These are phyloP conservation scores for Conopomorpha cramerella DNA, from an alignment of 1,140 invertebrate species.

Conservation along the genomic window DNA sequence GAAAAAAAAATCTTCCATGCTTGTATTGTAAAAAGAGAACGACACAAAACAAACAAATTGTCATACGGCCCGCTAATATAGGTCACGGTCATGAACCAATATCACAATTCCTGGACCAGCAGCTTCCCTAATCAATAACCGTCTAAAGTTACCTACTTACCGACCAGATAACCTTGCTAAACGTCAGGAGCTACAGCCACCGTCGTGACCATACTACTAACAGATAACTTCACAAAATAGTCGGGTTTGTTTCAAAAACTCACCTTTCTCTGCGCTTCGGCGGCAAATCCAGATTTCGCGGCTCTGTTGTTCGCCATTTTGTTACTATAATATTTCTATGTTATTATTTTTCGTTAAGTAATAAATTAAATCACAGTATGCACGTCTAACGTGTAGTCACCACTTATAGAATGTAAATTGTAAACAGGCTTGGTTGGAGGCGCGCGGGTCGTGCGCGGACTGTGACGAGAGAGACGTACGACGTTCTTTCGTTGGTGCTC, in stretches of 20 bases:
- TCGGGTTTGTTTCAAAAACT: conserved; percentile 23
- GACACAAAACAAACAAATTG: too few relatives aligned
- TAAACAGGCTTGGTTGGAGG: conserved; percentile 27
- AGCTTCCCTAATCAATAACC: conserved; percentile 51
- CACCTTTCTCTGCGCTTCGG: conserved; percentile 91
- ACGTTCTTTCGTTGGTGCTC: too few relatives aligned
- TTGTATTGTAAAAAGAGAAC: too few relatives aligned
- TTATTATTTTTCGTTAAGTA: conserved; percentile 36
- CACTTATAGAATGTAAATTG: conserved; percentile 38
- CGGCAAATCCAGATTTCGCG: conserved; percentile 91
- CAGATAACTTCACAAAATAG: conserved; percentile 6
- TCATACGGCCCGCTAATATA: too few relatives aligned
- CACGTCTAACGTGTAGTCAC: conserved; percentile 37
- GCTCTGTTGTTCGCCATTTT: conserved; percentile 86
- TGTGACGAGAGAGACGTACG: too few relatives aligned
- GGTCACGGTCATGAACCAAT: conserved; percentile 48
- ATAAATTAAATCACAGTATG: conserved; percentile 45
- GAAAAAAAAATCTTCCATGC: too few relatives aligned
- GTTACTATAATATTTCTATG: conserved; percentile 19
- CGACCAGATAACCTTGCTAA: background rate
- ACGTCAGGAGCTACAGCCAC: conserved; percentile 8
- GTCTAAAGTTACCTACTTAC: conserved; percentile 5
- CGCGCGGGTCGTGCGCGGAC: conserved; percentile 20
- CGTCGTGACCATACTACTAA: conserved; percentile 1
- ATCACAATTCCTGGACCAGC: conserved; percentile 34